These are phyloP conservation scores for Tribolium castaneum DNA, from an alignment of 1,140 invertebrate species.

Conservation along the genomic window DNA sequence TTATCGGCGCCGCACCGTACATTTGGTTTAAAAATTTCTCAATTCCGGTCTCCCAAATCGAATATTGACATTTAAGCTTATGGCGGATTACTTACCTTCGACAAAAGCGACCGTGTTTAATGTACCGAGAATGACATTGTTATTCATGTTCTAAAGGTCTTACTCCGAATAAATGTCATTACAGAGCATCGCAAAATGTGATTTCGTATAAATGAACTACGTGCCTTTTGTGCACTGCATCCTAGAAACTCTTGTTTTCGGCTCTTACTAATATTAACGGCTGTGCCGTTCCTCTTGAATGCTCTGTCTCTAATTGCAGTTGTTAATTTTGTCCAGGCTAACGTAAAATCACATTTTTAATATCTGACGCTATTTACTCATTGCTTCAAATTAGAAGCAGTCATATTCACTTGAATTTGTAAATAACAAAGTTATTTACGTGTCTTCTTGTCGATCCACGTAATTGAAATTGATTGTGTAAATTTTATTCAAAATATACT, in stretches of 20 bases:
- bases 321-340: not conserved
- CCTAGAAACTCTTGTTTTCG: slow-evolving; percentile 5
- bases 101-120: slow-evolving; percentile 46
- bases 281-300: not conserved
- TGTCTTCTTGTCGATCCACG: not conserved
- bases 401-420: not conserved
- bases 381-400: not conserved
- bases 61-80: slow-evolving; percentile 49
- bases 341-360: not conserved
- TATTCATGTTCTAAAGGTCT: slow-evolving; percentile 53
- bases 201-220: slow-evolving; percentile 30
- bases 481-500: not conserved
- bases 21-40: slow-evolving; percentile 36
- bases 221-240: slow-evolving; percentile 26
- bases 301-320: not conserved
- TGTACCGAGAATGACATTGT: slow-evolving; percentile 54
- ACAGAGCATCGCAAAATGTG: slow-evolving; percentile 28
- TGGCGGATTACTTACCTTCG: slow-evolving; percentile 39
- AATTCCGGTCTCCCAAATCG: slow-evolving; percentile 33
- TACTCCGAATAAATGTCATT: slow-evolving; percentile 53
- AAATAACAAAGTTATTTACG: too few relatives aligned
- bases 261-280: slow-evolving; percentile 5
- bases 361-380: not conserved
- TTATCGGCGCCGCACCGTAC: slow-evolving; percentile 22
- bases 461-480: not conserved